Percentiles rank a stretch among this genome's conserved stretches.
Conservation (phyloP, 2,797 vertebrate genomes). For the Bufotes viridis region DNA sequence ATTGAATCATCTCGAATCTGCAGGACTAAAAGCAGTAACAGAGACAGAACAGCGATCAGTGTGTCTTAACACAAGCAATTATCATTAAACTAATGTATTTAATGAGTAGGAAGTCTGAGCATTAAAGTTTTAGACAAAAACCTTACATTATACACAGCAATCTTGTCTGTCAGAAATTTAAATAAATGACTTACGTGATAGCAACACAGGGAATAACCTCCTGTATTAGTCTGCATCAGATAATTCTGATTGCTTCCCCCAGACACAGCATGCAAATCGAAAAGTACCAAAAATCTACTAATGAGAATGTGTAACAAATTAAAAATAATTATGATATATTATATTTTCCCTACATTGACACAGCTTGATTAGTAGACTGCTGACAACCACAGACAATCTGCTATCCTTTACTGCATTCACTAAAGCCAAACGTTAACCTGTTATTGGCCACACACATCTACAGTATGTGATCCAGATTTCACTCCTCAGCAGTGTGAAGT, state of each 20-base stretch:
- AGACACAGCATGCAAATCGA: not conserved
- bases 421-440: not conserved
- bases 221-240: conserved; percentile 33
- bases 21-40: conserved; percentile 46
- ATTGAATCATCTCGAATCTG: conserved; percentile 33
- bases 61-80: conserved; percentile 20
- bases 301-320: not conserved
- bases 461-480: not conserved
- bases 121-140: conserved; percentile 24
- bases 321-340: not conserved
- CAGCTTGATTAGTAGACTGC: not conserved
- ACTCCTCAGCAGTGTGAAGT: not conserved
- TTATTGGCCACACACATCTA: not conserved
- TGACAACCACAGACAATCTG: not conserved
- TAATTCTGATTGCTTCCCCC: not conserved
- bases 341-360: not conserved
- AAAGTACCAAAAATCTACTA: not conserved
- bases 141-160: conserved; percentile 41
- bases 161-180: conserved; percentile 32
- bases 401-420: not conserved
- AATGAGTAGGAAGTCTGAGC: conserved; percentile 39
- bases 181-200: conserved; percentile 32
- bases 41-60: conserved; percentile 24
- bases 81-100: conserved; percentile 49
- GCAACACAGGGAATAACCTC: not conserved